Base-by-base conservation (phyloP, 2,113 vertebrate genomes). In the Dicerorhinus sumatrensis region DNA sequence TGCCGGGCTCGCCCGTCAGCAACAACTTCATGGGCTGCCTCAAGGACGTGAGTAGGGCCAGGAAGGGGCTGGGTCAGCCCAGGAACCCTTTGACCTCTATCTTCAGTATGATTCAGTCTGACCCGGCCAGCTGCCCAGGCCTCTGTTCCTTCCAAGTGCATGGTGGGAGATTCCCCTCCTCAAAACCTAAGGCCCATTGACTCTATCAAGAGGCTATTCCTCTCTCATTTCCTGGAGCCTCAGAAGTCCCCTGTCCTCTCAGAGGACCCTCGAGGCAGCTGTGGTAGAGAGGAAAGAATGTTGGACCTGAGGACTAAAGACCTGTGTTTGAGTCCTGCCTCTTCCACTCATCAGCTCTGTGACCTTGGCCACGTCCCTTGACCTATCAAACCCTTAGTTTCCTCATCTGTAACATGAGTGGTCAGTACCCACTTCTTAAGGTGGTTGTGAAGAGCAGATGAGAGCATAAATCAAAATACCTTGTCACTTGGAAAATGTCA, bases 21-120 rank as follows among this genome's bases (percentile, higher is more conserved):
- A 99, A 99, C 99, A 99, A 99, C 99, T 99, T 99, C 98, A 99
- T 99, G 99, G 99, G 99, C 96, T 99, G 99, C 96, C 99, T 99
- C 87, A 99, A 99, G 98, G 99, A 99, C 31, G 99, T 99, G 98
- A 99, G 99, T 98, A 42, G 67, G 65, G 60, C 77, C 9, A 0
- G 67, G 73, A 16, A 31, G 46, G 62, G 79, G 85, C 42, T 10
- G 70, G 2, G 23, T 16, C 8, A 2, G 21, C 76, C 85, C 18
- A 1, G 51, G 48, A 21, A 16, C 11, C n/a, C 63, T 42, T 5
- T 27, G 23, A 46, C 25, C 21, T 31, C 42, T 1, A 4, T 36
- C 29, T 77, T 69, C 73, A n/a, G 8, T 6, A 42, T 25, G 36
- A 29, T 7, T 56, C 29, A 17, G 89, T 72, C 29, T 29, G 73